Evolutionary conservation across 1,140 invertebrate genomes (phyloP), one percentile per base, ranked within the genome.

Genomic region (Polypedilum pembai): DNA sequence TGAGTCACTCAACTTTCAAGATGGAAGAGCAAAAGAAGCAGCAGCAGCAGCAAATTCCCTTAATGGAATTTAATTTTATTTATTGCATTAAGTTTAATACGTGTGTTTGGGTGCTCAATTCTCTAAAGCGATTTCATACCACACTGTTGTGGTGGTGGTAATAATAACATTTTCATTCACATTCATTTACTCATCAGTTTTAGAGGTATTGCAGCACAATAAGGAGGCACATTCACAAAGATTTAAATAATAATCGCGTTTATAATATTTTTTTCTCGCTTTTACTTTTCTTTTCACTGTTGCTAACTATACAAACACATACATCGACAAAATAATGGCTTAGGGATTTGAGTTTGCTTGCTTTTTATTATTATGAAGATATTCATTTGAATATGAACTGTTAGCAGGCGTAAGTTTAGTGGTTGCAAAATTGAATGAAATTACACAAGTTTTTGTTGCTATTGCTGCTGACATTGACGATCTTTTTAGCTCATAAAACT

Each of bases 21-120:
- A 33, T 33, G 24, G 24, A 33, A 33, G n/a, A n/a, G n/a, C n/a
- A n/a, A n/a, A n/a, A n/a, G n/a, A n/a, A n/a, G n/a, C n/a, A n/a
- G n/a, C n/a, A n/a, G n/a, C 24, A 33, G 24, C 24, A 33, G 24
- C 1, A 33, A 33, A 33, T 56, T 56, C 20, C 65, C 65, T 69
- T 69, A 21, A 69, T 69, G 20, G 15, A 18, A 69, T 69, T 69
- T 18, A 69, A 69, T 69, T 69, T 69, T 69, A 69, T 69, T 69
- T 69, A 69, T 69, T 69, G 20, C 65, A 69, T 69, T 69, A 69
- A 69, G 20, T 69, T 69, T 69, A 69, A 69, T 69, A 69, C 65
- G 17, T 69, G 17, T 18, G 65, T 69, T 69, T 18, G 65, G 12
- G 12, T 56, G 10, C 45, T 56, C n/a, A 56, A 56, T 12, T 56